Evolutionary conservation across 2,113 vertebrate genomes (phyloP).

Genomic region (Probosciger aterrimus): DNA sequence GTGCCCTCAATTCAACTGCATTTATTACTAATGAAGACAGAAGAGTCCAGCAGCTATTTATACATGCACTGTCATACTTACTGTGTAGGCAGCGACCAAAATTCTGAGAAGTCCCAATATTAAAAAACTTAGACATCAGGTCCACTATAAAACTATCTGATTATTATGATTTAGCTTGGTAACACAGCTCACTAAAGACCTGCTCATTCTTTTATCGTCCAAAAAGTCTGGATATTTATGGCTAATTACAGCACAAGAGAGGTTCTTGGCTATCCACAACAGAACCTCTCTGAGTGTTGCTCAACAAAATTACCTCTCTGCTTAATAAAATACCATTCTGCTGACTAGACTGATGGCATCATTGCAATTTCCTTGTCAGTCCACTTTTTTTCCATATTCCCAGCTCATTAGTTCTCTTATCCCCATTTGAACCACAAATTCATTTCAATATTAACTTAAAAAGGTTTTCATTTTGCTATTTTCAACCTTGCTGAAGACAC

Average conservation of each 20-base stretch:
- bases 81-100: not conserved
- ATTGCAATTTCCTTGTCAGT: not conserved
- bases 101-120: not conserved
- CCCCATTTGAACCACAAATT: conserved; percentile 1
- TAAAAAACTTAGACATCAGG: not conserved
- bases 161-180: not conserved
- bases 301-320: conserved; percentile 44
- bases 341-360: conserved; percentile 57
- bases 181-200: not conserved
- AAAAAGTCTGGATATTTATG: not conserved
- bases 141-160: not conserved
- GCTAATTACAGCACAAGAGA: conserved; percentile 1
- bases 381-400: conserved; percentile 4
- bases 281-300: conserved; percentile 19
- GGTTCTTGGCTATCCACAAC: conserved; percentile 11
- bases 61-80: not conserved
- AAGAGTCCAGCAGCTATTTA: not conserved
- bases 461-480: not conserved
- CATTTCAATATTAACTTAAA: not conserved
- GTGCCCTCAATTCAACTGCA: not conserved
- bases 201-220: not conserved
- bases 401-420: conserved; percentile 7
- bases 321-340: conserved; percentile 47
- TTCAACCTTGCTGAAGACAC: not conserved
- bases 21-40: not conserved